phyloP scores from a whole-genome alignment of 2,888 invertebrate genomes.

The Leucoptera coffeella region DNA sequence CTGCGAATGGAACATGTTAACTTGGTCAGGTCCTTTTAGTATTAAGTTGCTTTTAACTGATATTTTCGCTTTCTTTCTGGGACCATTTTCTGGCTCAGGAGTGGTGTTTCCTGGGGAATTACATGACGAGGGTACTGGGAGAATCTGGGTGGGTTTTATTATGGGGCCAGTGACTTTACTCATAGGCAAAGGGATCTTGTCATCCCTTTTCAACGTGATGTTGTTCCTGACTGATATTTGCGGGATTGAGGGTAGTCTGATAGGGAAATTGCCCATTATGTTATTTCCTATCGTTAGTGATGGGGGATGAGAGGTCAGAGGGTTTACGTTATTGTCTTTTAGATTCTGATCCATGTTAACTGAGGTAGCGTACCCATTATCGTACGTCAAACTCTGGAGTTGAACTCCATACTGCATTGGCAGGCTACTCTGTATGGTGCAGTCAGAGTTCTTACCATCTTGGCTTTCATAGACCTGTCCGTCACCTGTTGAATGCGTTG shows the following conservation, averaged over 20 bases:
- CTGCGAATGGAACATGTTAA: conserved; percentile 43
- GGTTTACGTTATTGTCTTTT: conserved; percentile 21
- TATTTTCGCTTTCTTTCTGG: conserved; percentile 44
- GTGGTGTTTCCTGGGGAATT: conserved; percentile 27
- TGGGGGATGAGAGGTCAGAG: conserved; percentile 21
- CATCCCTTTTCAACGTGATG: conserved; percentile 29
- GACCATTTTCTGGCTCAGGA: conserved; percentile 21
- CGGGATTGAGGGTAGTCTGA: conserved; percentile 23
- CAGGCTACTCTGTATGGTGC: conserved; percentile 24
- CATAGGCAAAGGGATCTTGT: conserved; percentile 30
- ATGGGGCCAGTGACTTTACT: conserved; percentile 33
- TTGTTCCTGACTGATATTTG: conserved; percentile 25
- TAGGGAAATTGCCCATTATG: conserved; percentile 39
- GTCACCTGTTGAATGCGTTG: conserved; percentile 14
- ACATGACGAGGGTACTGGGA: conserved; percentile 32
- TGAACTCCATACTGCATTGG: conserved; percentile 21
- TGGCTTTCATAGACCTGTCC: conserved; percentile 27
- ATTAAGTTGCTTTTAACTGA: conserved; percentile 47
- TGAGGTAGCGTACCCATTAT: conserved; percentile 17
- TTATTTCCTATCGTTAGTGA: conserved; percentile 20
- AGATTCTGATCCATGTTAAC: conserved; percentile 26
- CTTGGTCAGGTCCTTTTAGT: conserved; percentile 42
- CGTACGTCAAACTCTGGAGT: conserved; percentile 19
- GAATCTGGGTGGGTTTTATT: conserved; percentile 34
- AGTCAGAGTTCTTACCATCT: conserved; percentile 33